Conservation (phyloP, 2,113 vertebrate genomes). For the Mus spicilegus region DNA sequence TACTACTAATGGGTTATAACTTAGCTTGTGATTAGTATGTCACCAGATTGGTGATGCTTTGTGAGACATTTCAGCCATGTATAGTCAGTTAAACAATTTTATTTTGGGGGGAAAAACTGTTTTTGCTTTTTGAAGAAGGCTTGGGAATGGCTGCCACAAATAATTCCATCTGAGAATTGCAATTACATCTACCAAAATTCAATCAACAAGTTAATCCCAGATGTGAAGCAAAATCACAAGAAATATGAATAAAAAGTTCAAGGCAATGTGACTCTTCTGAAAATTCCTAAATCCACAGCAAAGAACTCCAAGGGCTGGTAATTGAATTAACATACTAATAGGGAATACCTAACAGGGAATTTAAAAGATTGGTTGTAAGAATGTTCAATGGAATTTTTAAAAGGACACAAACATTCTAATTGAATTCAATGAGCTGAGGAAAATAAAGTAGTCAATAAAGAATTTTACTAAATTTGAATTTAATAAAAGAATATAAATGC, state of each 20-base stretch:
- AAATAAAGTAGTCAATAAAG: neutral
- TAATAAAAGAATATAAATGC: neutral
- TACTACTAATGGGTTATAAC: neutral
- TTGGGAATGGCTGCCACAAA: neutral
- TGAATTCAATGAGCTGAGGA: neutral
- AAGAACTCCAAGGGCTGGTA: neutral
- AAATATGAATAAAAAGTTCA: neutral
- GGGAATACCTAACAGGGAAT: neutral
- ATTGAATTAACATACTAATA: neutral
- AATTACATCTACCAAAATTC: too few relatives aligned
- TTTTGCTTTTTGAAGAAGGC: neutral
- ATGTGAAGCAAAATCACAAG: neutral
- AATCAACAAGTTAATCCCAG: neutral
- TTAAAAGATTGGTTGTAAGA: neutral
- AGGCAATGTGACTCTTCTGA: neutral
- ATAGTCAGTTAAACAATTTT: neutral
- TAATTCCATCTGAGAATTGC: neutral
- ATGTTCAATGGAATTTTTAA: neutral
- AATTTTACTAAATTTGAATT: neutral
- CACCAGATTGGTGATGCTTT: neutral
- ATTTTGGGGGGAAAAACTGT: neutral
- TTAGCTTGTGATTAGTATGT: neutral
- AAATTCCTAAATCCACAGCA: neutral
- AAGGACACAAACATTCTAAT: neutral
- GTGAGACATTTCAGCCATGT: neutral